Percentiles rank a stretch among this genome's conserved stretches.
Evolutionary conservation across 2,888 invertebrate species (phyloP).

Genomic region (Drosophila barbarae): DNA sequence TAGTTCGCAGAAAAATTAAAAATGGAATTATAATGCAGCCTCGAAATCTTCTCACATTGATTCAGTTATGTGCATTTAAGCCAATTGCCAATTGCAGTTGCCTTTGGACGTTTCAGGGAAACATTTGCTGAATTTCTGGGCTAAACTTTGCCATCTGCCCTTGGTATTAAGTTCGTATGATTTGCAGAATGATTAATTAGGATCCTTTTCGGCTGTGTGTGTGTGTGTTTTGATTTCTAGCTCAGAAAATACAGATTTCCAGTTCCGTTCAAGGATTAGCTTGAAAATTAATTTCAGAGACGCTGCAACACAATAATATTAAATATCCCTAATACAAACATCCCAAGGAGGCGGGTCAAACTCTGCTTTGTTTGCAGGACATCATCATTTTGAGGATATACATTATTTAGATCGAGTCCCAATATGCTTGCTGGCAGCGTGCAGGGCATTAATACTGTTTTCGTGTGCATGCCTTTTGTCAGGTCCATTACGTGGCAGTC

Average conservation of each 20-base stretch:
- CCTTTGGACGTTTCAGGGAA: neutral
- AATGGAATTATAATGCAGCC: neutral
- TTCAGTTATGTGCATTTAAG: neutral
- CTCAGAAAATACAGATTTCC: neutral
- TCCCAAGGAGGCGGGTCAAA: neutral
- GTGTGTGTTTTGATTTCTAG: neutral
- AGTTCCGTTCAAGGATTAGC: too few species aligned
- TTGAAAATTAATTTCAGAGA: conserved; percentile 3
- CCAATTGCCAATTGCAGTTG: conserved; percentile 13
- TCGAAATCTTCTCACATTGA: neutral
- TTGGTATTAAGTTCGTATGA: neutral
- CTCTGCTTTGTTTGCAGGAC: neutral
- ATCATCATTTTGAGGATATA: neutral
- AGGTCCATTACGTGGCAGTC: conserved; percentile 34
- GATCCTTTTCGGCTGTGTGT: neutral
- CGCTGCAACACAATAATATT: neutral
- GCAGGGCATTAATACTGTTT: conserved; percentile 23
- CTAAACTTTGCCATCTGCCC: neutral
- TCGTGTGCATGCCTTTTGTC: conserved; percentile 33
- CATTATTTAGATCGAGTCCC: conserved; percentile 6
- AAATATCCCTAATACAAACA: neutral
- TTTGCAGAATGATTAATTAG: conserved; percentile 8
- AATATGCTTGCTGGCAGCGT: conserved; percentile 6
- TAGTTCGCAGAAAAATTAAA: neutral
- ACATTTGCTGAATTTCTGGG: neutral